Percentiles rank a stretch among this genome's conserved stretches.
Conservation (phyloP, 2,113 vertebrate genomes). For the Thryonomys swinderianus region DNA sequence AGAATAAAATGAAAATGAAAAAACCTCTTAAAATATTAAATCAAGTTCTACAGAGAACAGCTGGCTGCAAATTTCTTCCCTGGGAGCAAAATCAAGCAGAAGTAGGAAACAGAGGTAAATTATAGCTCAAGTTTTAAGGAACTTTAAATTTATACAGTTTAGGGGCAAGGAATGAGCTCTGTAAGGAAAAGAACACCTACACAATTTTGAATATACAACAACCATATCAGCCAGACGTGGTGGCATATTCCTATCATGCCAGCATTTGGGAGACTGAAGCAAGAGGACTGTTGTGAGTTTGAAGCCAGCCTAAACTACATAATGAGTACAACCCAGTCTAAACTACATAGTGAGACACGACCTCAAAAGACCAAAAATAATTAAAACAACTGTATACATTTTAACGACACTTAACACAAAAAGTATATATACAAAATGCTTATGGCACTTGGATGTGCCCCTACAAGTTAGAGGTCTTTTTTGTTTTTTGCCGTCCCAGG, state of each 20-base stretch:
- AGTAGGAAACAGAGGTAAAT: background rate
- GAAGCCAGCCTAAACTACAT: too few relatives aligned
- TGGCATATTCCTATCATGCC: too few relatives aligned
- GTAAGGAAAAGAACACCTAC: background rate
- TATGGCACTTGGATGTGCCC: background rate
- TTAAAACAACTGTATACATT: background rate
- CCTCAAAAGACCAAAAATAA: too few relatives aligned
- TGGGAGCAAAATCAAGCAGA: constrained; percentile 24
- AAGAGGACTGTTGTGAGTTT: too few relatives aligned
- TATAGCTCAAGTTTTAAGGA: background rate
- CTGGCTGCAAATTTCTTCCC: background rate
- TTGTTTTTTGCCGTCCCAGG: too few relatives aligned
- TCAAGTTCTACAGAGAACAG: background rate
- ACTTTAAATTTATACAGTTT: background rate
- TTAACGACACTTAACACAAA: background rate
- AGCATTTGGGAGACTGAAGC: too few relatives aligned
- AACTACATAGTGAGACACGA: too few relatives aligned
- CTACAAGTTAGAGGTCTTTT: background rate
- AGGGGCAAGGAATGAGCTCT: background rate
- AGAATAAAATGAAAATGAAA: constrained; percentile 36
- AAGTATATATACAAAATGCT: background rate
- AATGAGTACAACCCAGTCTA: too few relatives aligned
- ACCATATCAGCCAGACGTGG: background rate
- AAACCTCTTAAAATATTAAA: background rate
- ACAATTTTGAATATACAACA: constrained; percentile 16